A percentile compares a stretch with the other conserved stretches of the same genome.
Evolutionary conservation across 2,888 invertebrate species (phyloP).

Genomic region (Phlogophora meticulosa): DNA sequence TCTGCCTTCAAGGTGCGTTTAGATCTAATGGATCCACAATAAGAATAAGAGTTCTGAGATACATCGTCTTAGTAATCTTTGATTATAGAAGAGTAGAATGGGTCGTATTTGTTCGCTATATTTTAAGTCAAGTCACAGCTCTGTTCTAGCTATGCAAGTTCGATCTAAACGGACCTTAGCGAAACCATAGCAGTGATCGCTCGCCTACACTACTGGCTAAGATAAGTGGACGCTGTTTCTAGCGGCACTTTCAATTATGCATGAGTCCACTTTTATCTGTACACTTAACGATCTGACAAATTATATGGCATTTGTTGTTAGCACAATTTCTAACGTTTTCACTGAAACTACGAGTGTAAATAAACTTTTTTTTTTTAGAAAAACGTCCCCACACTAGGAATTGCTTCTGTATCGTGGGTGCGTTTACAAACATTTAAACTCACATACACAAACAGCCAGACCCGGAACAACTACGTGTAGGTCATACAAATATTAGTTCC

Average conservation of each 20-base stretch:
- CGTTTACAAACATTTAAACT: too few relatives aligned
- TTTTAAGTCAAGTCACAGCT: background rate
- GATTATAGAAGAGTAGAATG: background rate
- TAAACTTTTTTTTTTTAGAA: too few relatives aligned
- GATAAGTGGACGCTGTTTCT: conserved; percentile 66
- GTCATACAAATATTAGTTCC: too few relatives aligned
- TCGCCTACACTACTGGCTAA: conserved; percentile 59
- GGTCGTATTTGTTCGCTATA: background rate
- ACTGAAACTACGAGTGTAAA: conserved; percentile 53
- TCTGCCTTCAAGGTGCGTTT: conserved; percentile 36
- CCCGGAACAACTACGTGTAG: too few relatives aligned
- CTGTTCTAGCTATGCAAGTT: background rate
- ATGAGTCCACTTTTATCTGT: conserved; percentile 76
- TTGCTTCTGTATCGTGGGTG: too few relatives aligned
- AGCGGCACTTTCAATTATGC: conserved; percentile 80
- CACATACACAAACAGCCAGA: too few relatives aligned
- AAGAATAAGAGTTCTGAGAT: background rate
- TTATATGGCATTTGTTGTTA: conserved; percentile 75
- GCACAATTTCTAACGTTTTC: conserved; percentile 72
- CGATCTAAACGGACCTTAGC: conserved; percentile 36
- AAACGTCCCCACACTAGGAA: too few relatives aligned
- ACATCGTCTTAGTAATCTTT: conserved; percentile 2
- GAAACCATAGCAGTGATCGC: conserved; percentile 53
- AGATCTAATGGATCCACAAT: conserved; percentile 10
- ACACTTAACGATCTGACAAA: conserved; percentile 79